phyloP scores from a whole-genome alignment of 2,888 invertebrate species.

The Gastrophysa polygoni region DNA sequence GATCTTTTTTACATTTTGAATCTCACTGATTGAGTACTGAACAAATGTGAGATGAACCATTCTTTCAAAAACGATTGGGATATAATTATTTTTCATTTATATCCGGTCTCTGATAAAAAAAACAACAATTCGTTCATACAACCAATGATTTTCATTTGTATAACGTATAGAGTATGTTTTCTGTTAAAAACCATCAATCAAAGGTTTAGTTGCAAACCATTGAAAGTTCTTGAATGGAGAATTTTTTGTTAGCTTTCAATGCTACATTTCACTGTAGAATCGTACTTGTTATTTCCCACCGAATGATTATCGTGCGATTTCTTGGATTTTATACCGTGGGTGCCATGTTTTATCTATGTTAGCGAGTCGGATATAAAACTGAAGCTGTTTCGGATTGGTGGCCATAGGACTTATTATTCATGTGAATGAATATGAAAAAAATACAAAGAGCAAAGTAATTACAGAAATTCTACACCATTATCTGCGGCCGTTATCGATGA shows the following conservation, averaged over 20 bases:
- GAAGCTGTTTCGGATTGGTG: constrained; percentile 41
- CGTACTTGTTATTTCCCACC: not conserved
- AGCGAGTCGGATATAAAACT: constrained; percentile 29
- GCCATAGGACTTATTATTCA: constrained; percentile 47
- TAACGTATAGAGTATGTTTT: too few species aligned
- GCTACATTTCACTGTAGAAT: too few species aligned
- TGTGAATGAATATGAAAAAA: constrained; percentile 42
- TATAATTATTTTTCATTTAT: too few species aligned
- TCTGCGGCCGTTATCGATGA: constrained; percentile 59
- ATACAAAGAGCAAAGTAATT: constrained; percentile 44
- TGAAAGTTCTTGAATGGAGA: not conserved
- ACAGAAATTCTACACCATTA: constrained; percentile 51
- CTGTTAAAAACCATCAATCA: too few species aligned
- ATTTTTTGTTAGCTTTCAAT: not conserved
- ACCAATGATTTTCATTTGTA: too few species aligned
- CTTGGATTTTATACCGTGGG: not conserved
- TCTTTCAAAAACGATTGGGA: too few species aligned
- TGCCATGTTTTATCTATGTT: constrained; percentile 9
- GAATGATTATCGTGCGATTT: not conserved
- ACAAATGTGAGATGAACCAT: too few species aligned
- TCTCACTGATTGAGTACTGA: too few species aligned
- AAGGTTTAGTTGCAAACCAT: too few species aligned
- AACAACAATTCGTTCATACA: too few species aligned
- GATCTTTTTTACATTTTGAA: too few species aligned
- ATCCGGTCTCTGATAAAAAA: too few species aligned